Base-by-base conservation (phyloP, 2,888 invertebrate species). In the Hetaerina titia region DNA sequence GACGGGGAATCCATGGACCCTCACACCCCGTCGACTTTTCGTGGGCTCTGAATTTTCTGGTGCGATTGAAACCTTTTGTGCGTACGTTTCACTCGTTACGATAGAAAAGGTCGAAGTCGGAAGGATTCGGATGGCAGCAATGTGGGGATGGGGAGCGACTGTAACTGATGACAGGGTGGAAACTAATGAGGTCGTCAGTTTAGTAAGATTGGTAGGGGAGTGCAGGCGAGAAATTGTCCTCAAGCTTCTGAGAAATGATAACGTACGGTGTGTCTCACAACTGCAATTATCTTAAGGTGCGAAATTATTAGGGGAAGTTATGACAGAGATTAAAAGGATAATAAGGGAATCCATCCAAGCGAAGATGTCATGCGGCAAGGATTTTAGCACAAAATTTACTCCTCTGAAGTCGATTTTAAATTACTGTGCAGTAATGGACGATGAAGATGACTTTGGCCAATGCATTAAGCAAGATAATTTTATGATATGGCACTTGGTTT, bases 31-130 rank as follows among this genome's bases (percentile, higher is more conserved):
- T 60, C 63, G 64, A 64, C 90, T 19, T 64, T 69, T 90, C 90
- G 25, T 25, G 63, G 45, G 31, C 69, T 5, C 64, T 58, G 90
- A 45, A 63, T 90, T 90, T 90, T 45, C 31, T 45, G 64, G 60
- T 25, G 64, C 90, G 90, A 90, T 90, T 63, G 60, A 31, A 63
- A 63, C 60, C 63, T 63, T 90, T 90, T 64, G 90, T 45, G 90
- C 45, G 90, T n/a, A 69, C 69, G n/a, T 7, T n/a, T 69, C 69
- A n/a, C n/a, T 69, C 69, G 69, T 69, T 69, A 22, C 7, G 63
- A 45, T 13, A 64, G 90, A 64, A 63, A 31, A 31, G 25, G 45
- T 2, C 31, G 31, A 58, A 63, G 64, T 31, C 17, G 4, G 90
- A 22, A 25, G 58, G 60, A 90, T 0, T 57, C 58, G 60, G 45